phyloP scores from a whole-genome alignment of 2,888 invertebrate genomes.

The Serripes groenlandicus region DNA sequence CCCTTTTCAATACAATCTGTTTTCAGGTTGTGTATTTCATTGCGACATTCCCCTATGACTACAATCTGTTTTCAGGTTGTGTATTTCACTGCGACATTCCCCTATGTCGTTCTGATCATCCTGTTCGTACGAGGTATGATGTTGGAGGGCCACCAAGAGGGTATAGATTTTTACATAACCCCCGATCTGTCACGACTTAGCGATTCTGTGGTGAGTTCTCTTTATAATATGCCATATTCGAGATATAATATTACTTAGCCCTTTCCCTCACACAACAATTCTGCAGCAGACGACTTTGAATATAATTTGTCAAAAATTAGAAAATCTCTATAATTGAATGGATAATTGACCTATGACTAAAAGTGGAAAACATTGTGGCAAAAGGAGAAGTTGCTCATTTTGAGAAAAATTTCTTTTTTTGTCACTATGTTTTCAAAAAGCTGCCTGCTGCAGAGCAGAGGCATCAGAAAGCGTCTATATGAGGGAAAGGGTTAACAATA shows the following conservation, averaged over 20 bases:
- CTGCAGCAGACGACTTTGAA: too few relatives aligned
- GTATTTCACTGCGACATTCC: slow-evolving; percentile 85
- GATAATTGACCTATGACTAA: too few relatives aligned
- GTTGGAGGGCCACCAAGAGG: slow-evolving; percentile 79
- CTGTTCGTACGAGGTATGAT: slow-evolving; percentile 81
- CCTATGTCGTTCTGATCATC: slow-evolving; percentile 82
- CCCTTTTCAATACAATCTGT: too few relatives aligned
- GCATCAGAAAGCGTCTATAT: background rate
- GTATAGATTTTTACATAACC: slow-evolving; percentile 83
- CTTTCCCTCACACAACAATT: too few relatives aligned
- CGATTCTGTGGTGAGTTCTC: slow-evolving; percentile 54
- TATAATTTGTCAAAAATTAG: too few relatives aligned
- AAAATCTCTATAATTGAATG: too few relatives aligned
- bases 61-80: slow-evolving; percentile 81
- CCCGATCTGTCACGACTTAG: slow-evolving; percentile 77
- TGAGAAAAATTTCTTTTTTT: background rate
- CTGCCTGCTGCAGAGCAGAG: background rate
- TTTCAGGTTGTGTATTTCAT: too few relatives aligned
- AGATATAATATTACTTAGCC: too few relatives aligned
- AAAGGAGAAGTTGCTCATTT: background rate
- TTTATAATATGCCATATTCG: too few relatives aligned
- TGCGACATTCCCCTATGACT: too few relatives aligned
- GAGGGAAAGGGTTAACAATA: background rate
- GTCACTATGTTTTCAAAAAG: background rate
- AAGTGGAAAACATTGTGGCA: background rate